Percentiles rank a stretch among this genome's conserved stretches.
These are phyloP conservation scores for Centroberyx gerrardi DNA, from an alignment of 2,797 vertebrate species.

Conservation along the genomic window DNA sequence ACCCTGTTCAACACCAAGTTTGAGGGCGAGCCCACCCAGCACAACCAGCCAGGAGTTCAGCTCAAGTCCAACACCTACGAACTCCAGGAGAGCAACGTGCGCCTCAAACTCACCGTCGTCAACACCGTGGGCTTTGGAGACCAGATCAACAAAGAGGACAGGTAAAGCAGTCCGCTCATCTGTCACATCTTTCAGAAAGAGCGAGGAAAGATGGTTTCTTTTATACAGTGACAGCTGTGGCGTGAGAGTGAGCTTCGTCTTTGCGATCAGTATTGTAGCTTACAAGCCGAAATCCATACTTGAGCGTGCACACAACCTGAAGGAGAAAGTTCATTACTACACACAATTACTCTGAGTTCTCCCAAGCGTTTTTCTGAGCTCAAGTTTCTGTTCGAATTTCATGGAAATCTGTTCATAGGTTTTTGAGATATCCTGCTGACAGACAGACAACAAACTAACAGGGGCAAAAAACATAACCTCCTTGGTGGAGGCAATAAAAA, in stretches of 20 bases:
- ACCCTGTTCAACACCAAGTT: conserved; percentile 99
- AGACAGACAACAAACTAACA: no score
- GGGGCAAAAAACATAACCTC: no score
- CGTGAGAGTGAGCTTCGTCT: not conserved
- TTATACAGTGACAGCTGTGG: not conserved
- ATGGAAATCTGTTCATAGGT: no score
- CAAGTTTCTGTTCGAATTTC: conserved; percentile 9
- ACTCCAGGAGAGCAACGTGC: conserved; percentile 96
- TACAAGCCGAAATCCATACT: conserved; percentile 14
- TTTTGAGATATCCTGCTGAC: no score
- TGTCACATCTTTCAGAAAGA: not conserved
- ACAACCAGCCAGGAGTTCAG: conserved; percentile 95
- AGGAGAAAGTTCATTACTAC: conserved; percentile 4
- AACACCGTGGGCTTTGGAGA: conserved; percentile 97
- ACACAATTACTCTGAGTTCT: conserved; percentile 6
- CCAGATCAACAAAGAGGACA: conserved; percentile 99
- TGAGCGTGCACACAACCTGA: no score
- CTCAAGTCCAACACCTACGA: conserved; percentile 96
- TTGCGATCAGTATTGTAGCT: not conserved
- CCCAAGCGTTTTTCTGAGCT: not conserved
- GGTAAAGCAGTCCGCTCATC: conserved; percentile 81
- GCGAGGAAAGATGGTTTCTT: not conserved
- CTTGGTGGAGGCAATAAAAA: no score
- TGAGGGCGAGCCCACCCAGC: conserved; percentile 94
- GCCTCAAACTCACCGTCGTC: conserved; percentile 95